Evolutionary conservation across 1,140 invertebrate species (phyloP), one percentile per base, ranked within the genome.

Genomic region (Drosophila ogumai): DNA sequence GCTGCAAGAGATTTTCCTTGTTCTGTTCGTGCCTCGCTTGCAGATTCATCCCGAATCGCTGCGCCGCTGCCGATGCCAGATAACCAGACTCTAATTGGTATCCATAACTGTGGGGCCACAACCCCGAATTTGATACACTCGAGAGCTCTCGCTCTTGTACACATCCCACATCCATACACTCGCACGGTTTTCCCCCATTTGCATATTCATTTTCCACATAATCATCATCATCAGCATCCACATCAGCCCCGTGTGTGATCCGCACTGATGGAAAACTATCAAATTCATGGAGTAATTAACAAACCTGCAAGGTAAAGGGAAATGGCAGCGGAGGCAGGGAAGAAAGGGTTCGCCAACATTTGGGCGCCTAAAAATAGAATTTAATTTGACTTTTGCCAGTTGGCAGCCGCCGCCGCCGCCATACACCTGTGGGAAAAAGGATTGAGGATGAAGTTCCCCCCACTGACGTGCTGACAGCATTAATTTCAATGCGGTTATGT

Each of bases 371-470:
- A 63, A 74, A 63, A 63, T 74, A 74, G 71, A 74, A 74, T 74
- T 72, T 65, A 81, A 77, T 84, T 68, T 84, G 65, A 60, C 58
- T 76, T 80, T 85, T 73, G 67, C 44, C 77, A 63, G 68, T 60
- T 80, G 59, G 69, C 71, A 52, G 71, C 47, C 56, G 32, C 34
- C 15, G 22, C 25, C 46, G 46, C 1, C 25, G 47, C 52, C 52
- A 54, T 46, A 73, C 55, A 74, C 57, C 79, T 82, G 65, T 71
- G 68, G 65, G 68, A 32, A 19, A 49, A 69, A 9, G 38, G 19
- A 28, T 49, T 58, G 52, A 36, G 36, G n/a, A 34, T 9, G 31
- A 22, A 67, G 66, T 44, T 31, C 38, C 66, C 54, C 36, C 43
- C 44, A 28, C 22, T 25, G 68, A 72, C 49, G 68, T 72, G 65